phyloP scores from a whole-genome alignment of 2,888 invertebrate genomes.

The Acanthacorydalis orientalis region DNA sequence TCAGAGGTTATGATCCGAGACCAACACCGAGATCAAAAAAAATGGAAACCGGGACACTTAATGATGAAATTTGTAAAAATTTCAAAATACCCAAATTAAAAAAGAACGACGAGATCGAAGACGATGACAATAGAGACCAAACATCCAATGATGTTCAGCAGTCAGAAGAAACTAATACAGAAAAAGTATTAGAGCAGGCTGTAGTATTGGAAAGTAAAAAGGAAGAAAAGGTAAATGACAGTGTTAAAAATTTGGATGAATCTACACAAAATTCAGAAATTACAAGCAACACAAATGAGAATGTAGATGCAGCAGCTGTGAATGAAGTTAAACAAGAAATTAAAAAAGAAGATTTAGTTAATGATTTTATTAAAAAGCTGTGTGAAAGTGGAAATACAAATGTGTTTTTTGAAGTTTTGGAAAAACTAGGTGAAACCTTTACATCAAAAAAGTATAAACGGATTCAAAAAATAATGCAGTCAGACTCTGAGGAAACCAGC shows the following conservation, averaged over 20 bases:
- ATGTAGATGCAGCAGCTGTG: conserved; percentile 15
- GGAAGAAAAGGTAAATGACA: conserved; percentile 6
- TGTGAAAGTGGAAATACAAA: conserved; percentile 18
- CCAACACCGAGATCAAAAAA: conserved; percentile 11
- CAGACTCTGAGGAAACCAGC: conserved; percentile 33
- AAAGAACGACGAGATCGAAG: conserved; percentile 18
- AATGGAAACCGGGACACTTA: conserved; percentile 24
- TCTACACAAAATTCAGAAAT: conserved; percentile 13
- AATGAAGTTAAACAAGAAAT: conserved; percentile 11
- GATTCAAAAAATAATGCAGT: conserved; percentile 36
- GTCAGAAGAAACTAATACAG: not conserved
- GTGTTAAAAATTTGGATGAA: conserved; percentile 11
- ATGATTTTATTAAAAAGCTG: conserved; percentile 17
- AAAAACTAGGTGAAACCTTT: conserved; percentile 22
- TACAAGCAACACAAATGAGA: conserved; percentile 6
- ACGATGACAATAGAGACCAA: conserved; percentile 21
- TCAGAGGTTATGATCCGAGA: conserved; percentile 8
- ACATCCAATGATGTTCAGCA: not conserved
- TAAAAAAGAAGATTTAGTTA: conserved; percentile 18
- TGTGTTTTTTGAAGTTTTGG: conserved; percentile 23
- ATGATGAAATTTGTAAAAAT: conserved; percentile 17
- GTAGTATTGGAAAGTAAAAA: conserved; percentile 16
- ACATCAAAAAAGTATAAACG: conserved; percentile 37
- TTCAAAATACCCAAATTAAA: conserved; percentile 37
- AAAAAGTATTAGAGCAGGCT: conserved; percentile 19